These are phyloP conservation scores for Acanthacorydalis orientalis DNA, from an alignment of 2,888 invertebrate genomes.

Conservation along the genomic window DNA sequence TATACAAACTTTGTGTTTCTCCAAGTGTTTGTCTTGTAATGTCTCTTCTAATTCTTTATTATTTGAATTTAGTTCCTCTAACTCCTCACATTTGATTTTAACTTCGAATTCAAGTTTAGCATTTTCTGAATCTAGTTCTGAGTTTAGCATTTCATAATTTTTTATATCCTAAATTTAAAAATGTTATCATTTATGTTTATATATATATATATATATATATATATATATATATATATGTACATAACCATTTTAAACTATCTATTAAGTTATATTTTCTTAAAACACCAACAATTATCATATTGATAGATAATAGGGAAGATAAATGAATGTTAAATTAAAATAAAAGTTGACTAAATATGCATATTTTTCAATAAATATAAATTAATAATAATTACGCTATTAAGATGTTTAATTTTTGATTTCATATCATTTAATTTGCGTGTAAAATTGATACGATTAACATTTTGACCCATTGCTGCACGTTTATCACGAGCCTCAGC, in stretches of 20 bases:
- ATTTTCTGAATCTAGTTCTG: constrained; percentile 15
- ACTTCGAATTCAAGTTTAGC: constrained; percentile 17
- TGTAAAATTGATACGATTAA: constrained; percentile 30
- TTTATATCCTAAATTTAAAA: constrained; percentile 12
- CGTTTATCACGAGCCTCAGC: constrained; percentile 37
- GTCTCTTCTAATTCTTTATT: constrained; percentile 18
- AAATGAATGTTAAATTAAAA: no score
- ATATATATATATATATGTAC: not conserved
- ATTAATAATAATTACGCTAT: constrained; percentile 23
- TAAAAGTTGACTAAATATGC: no score
- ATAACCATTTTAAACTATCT: no score
- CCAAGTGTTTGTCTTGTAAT: constrained; percentile 2
- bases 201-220: not conserved
- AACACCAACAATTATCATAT: no score
- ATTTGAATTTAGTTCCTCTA: constrained; percentile 17
- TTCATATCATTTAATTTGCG: constrained; percentile 40
- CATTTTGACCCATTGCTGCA: constrained; percentile 26
- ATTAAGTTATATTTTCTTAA: no score
- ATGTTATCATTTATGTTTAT: no score
- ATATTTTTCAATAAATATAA: not conserved
- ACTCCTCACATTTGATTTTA: constrained; percentile 13
- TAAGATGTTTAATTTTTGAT: constrained; percentile 35
- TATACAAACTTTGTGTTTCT: constrained; percentile 6
- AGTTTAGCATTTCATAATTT: constrained; percentile 15
- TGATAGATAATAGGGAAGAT: no score